Evolutionary conservation across 2,113 vertebrate genomes (phyloP), one percentile per base, ranked within the genome.

Genomic region (Gnathonemus longibarbis): DNA sequence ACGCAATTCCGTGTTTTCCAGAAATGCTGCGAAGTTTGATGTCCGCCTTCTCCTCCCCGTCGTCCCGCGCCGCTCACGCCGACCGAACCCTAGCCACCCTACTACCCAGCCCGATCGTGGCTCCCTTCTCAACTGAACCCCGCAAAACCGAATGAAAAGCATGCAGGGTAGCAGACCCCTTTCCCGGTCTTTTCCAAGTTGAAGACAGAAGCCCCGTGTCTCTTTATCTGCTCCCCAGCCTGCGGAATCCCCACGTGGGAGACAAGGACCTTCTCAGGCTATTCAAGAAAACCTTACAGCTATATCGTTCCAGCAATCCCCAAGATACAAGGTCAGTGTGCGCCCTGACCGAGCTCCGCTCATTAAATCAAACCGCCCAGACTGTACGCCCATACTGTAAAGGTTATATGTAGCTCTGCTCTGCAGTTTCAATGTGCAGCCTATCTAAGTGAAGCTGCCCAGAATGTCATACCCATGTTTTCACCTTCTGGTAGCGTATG

Each of bases 301-400:
- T 53, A 83, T 86, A 49, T 48, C 88, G 49, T 91, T 85, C 31
- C 77, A 27, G 39, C 24, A 13, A 62, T 39, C 11, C 89, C 53
- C 21, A 17, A 92, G 90, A 90, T 91, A 74, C 92, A 94, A 94
- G 92, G 93, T 94, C 93, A 91, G 48, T 66, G 62, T 62, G 77
- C 84, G 50, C 88, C 87, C 92, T 93, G 53, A 83, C 90, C 77
- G 88, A 91, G 35, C 86, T 91, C 45, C 90, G 92, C 92, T 91
- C 94, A 93, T 96, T 95, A 96, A 93, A 92, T 24, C n/a, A 70
- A 46, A 91, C 92, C 91, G 93, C 90, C 90, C 89, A 92, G 91
- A 92, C 92, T 91, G 92, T 90, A 89, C 42, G 74, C 53, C 92
- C 4, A 0, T 91, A 93, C 89, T n/a, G 39, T 46, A 90, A 92